phyloP scores from a whole-genome alignment of 2,888 invertebrate genomes.

The Scaptomyza reducta region DNA sequence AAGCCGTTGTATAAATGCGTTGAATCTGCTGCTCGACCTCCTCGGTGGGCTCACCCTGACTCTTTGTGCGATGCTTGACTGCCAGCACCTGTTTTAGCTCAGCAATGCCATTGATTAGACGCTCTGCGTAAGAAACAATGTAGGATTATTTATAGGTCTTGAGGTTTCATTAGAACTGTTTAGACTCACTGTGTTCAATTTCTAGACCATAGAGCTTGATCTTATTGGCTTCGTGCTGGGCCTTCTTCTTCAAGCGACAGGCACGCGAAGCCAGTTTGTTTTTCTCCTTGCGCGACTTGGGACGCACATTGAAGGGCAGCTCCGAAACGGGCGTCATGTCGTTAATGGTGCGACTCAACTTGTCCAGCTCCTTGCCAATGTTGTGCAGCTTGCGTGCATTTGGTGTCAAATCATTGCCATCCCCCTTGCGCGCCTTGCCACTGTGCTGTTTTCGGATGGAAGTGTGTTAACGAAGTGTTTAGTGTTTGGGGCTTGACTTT shows the following conservation, averaged over 20 bases:
- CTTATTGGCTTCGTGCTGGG: slow-evolving; percentile 99
- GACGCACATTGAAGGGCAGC: slow-evolving; percentile 93
- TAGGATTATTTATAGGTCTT: not conserved
- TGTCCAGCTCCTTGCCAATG: slow-evolving; percentile 96
- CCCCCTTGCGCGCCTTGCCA: slow-evolving; percentile 97
- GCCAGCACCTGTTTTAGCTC: slow-evolving; percentile 91
- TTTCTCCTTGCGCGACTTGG: slow-evolving; percentile 98
- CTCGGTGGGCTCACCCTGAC: slow-evolving; percentile 83
- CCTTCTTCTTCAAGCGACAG: slow-evolving; percentile 98
- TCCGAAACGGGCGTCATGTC: slow-evolving; percentile 98
- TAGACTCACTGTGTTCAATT: slow-evolving; percentile 94
- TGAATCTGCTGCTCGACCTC: slow-evolving; percentile 90
- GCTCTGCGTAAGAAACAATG: slow-evolving; percentile 85
- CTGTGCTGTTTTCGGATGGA: slow-evolving; percentile 85
- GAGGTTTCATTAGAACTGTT: not conserved
- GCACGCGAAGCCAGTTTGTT: slow-evolving; percentile 98
- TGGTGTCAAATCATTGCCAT: slow-evolving; percentile 98
- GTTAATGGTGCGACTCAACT: slow-evolving; percentile 95
- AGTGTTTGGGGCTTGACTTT: not conserved
- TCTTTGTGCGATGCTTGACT: slow-evolving; percentile 85
- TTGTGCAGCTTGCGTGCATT: slow-evolving; percentile 95
- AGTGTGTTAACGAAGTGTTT: not conserved
- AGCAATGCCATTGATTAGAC: slow-evolving; percentile 90
- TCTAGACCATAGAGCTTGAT: slow-evolving; percentile 97
- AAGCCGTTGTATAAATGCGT: slow-evolving; percentile 85